These are phyloP conservation scores for Drosophila sp. DNA, from an alignment of 1,140 invertebrate genomes.

Conservation along the genomic window DNA sequence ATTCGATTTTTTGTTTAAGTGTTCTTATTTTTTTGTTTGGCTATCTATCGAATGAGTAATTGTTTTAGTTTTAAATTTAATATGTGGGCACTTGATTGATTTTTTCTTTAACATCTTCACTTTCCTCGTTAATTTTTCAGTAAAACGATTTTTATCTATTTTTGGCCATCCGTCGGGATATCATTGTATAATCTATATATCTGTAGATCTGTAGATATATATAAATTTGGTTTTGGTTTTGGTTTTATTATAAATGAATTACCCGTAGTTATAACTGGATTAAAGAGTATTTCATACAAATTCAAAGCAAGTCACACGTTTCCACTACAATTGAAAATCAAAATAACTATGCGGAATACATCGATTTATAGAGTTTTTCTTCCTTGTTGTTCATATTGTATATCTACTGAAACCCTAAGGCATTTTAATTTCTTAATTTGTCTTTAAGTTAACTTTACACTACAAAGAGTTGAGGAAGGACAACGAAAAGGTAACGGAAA, in stretches of 20 bases:
- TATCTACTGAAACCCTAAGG: constrained; percentile 81
- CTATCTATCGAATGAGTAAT: constrained; percentile 34
- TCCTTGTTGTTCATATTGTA: constrained; percentile 47
- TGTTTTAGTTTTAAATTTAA: constrained; percentile 33
- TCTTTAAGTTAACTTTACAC: constrained; percentile 41
- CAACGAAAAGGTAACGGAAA: background rate
- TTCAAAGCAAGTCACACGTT: constrained; percentile 70
- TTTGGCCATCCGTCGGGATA: constrained; percentile 43
- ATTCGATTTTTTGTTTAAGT: constrained; percentile 14
- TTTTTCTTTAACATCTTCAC: constrained; percentile 27
- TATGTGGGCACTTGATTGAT: constrained; percentile 72
- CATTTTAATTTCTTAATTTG: constrained; percentile 35
- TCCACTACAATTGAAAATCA: constrained; percentile 5
- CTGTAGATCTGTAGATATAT: constrained; percentile 11
- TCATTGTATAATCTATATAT: constrained; percentile 29
- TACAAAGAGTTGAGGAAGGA: constrained; percentile 16
- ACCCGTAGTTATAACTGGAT: constrained; percentile 73
- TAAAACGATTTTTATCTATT: constrained; percentile 39
- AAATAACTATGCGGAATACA: background rate
- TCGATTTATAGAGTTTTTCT: constrained; percentile 36
- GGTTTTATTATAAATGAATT: constrained; percentile 44
- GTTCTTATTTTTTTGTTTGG: constrained; percentile 20
- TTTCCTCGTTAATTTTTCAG: constrained; percentile 28
- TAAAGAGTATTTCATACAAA: constrained; percentile 57
- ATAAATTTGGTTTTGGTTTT: constrained; percentile 46